These are phyloP conservation scores for Arctopsyche grandis DNA, from an alignment of 1,140 invertebrate species.

Conservation along the genomic window DNA sequence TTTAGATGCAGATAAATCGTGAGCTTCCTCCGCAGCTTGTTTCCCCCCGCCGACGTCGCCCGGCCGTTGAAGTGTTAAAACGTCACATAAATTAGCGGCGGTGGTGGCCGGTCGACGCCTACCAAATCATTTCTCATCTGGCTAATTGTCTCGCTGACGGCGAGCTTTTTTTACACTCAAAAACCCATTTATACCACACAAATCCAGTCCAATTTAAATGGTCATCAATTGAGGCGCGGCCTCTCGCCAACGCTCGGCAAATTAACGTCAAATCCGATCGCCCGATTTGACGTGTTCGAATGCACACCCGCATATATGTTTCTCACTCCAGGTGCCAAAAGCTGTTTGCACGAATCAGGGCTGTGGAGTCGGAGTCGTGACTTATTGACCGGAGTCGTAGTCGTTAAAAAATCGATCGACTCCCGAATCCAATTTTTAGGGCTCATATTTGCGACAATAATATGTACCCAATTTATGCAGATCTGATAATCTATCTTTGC, in stretches of 20 bases:
- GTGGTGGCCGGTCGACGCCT: not conserved
- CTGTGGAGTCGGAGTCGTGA: too few relatives aligned
- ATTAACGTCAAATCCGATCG: not conserved
- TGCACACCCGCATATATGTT: too few relatives aligned
- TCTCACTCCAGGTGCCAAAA: too few relatives aligned
- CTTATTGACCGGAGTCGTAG: too few relatives aligned
- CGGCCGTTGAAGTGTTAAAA: conserved; percentile 2
- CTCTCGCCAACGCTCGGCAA: not conserved
- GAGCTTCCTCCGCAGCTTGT: not conserved
- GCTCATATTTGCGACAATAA: too few relatives aligned
- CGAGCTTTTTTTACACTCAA: not conserved
- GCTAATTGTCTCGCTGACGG: conserved; percentile 13
- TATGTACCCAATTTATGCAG: too few relatives aligned
- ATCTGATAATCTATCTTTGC: too few relatives aligned
- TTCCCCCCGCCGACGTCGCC: not conserved
- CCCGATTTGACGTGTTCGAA: not conserved
- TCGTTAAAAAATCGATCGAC: too few relatives aligned
- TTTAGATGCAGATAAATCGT: conserved; percentile 25
- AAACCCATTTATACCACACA: not conserved
- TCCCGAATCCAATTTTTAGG: too few relatives aligned
- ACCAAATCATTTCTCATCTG: conserved; percentile 23
- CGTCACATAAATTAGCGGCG: conserved; percentile 13
- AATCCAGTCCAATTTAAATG: not conserved
- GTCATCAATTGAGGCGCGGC: not conserved
- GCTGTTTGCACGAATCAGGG: too few relatives aligned